These are phyloP conservation scores for Lordiphosa clarofinis DNA, from an alignment of 1,140 invertebrate genomes.

Conservation along the genomic window DNA sequence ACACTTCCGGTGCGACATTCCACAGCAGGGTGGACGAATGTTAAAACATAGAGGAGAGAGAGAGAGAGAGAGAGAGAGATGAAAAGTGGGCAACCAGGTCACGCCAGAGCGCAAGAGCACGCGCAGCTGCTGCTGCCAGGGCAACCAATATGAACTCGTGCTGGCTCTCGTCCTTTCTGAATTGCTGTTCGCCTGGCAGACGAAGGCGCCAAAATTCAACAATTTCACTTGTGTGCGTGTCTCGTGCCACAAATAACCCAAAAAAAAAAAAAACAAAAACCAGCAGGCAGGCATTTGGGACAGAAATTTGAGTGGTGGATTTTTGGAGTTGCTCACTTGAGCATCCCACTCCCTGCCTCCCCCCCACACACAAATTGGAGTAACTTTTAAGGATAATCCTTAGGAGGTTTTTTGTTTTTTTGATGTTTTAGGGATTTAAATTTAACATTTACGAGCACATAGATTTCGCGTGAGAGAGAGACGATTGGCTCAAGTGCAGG, in stretches of 20 bases:
- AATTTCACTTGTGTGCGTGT: constrained; percentile 72
- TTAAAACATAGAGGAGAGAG: constrained; percentile 7
- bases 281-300: background rate
- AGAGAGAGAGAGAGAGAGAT: constrained; percentile 10
- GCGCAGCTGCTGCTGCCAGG: constrained; percentile 40
- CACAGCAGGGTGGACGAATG: constrained; percentile 22
- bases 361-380: constrained; percentile 7
- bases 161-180: background rate
- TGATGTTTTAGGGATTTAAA: constrained; percentile 52
- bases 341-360: constrained; percentile 1
- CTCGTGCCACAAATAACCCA: constrained; percentile 17
- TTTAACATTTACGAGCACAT: constrained; percentile 18
- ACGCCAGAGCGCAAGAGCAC: constrained; percentile 14
- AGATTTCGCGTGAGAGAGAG: constrained; percentile 24
- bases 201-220: constrained; percentile 79
- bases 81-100: constrained; percentile 46
- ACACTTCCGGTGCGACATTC: constrained; percentile 45
- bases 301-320: constrained; percentile 43
- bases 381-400: constrained; percentile 63
- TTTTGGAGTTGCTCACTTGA: constrained; percentile 49
- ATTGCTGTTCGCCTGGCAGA: constrained; percentile 59
- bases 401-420: constrained; percentile 8
- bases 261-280: background rate
- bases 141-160: constrained; percentile 8
- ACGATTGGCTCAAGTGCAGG: constrained; percentile 67